phyloP scores from a whole-genome alignment of 1,140 invertebrate genomes.

The Pseudomyrmex gracilis region DNA sequence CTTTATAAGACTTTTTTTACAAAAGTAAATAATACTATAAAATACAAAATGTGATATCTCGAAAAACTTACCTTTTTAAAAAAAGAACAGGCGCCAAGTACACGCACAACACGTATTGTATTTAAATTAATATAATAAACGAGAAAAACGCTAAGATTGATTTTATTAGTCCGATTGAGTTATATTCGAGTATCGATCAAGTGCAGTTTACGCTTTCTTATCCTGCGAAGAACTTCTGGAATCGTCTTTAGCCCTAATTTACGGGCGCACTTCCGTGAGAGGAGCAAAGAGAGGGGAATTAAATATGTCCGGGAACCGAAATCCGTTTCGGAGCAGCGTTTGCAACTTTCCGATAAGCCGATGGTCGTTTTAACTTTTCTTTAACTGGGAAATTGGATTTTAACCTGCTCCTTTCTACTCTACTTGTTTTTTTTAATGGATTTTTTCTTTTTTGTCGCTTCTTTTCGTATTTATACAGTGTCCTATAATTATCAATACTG shows the following conservation, averaged over 20 bases:
- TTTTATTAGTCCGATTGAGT: conserved; percentile 61
- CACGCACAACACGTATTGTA: too few relatives aligned
- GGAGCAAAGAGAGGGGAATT: conserved; percentile 59
- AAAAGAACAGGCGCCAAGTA: too few relatives aligned
- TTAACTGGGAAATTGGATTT: conserved; percentile 74
- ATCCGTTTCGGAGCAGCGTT: conserved; percentile 65
- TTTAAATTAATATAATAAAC: too few relatives aligned
- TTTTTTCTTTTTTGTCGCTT: neutral
- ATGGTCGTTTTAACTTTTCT: conserved; percentile 73
- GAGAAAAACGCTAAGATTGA: neutral
- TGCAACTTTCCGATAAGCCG: conserved; percentile 72
- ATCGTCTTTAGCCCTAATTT: conserved; percentile 66
- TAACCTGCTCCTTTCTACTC: neutral
- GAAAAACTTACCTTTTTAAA: too few relatives aligned
- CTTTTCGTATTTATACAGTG: neutral
- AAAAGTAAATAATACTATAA: too few relatives aligned
- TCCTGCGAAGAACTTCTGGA: conserved; percentile 42
- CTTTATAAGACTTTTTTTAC: too few relatives aligned
- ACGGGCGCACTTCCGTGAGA: conserved; percentile 48
- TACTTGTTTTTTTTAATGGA: neutral
- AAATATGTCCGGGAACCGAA: conserved; percentile 71
- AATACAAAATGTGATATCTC: too few relatives aligned
- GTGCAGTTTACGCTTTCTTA: conserved; percentile 45
- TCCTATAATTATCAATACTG: neutral
- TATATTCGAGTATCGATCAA: conserved; percentile 26